Percentiles rank a stretch among this genome's conserved stretches.
Evolutionary conservation across 2,113 vertebrate species (phyloP).

Genomic region (Anseranas semipalmata): DNA sequence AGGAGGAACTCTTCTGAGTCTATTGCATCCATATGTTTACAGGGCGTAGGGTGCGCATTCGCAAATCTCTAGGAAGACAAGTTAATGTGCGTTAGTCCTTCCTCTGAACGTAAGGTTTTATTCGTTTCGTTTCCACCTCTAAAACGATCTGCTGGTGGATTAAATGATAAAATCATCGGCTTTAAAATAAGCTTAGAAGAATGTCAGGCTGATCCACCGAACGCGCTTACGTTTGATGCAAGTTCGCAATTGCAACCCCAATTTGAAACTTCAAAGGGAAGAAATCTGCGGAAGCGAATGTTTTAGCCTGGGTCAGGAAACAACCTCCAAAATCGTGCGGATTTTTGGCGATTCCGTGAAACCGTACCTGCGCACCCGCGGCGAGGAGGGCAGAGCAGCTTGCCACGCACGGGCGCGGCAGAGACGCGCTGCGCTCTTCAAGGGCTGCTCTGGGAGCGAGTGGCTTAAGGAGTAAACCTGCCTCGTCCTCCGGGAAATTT

Average conservation of each 20-base stretch:
- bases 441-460: neutral
- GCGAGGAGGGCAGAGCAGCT: neutral
- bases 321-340: neutral
- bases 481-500: neutral
- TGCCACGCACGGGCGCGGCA: neutral
- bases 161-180: constrained; percentile 44
- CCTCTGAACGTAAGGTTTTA: neutral
- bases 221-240: neutral
- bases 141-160: constrained; percentile 25
- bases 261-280: neutral
- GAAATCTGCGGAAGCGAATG: neutral
- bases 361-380: neutral
- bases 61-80: neutral
- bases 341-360: neutral
- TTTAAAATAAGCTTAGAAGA: constrained; percentile 48
- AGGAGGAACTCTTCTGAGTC: neutral
- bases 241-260: neutral
- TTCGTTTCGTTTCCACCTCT: constrained; percentile 46
- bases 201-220: constrained; percentile 25
- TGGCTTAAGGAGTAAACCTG: neutral
- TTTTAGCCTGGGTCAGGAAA: neutral
- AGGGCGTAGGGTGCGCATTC: neutral
- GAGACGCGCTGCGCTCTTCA: neutral
- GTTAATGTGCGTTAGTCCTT: neutral
- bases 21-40: neutral